Evolutionary conservation across 2,888 invertebrate genomes (phyloP).

Genomic region (Scaeva pyrastri): DNA sequence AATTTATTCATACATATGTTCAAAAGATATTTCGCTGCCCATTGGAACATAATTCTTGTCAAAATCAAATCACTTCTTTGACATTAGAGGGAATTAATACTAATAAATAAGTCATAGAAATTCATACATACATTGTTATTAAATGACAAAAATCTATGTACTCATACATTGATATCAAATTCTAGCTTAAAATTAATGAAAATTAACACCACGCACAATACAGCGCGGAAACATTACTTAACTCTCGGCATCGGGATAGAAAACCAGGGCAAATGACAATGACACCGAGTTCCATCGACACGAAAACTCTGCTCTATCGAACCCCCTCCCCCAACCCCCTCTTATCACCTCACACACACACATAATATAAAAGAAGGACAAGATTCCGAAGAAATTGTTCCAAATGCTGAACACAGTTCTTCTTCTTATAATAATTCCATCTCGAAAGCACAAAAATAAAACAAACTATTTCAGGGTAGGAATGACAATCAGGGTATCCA

Average conservation of each 20-base stretch:
- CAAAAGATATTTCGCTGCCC: no score
- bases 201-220: conserved; percentile 70
- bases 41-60: no score
- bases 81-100: no score
- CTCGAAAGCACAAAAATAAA: conserved; percentile 59
- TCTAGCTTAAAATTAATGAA: conserved; percentile 43
- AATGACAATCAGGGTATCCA: neutral
- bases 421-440: neutral
- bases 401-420: conserved; percentile 33
- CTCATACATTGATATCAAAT: neutral
- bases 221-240: conserved; percentile 74
- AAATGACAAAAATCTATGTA: no score
- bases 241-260: conserved; percentile 42
- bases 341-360: no score
- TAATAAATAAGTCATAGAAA: no score
- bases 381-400: conserved; percentile 56
- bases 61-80: no score
- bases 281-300: conserved; percentile 44
- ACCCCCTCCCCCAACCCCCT: no score
- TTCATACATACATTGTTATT: no score
- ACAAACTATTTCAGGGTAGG: neutral
- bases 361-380: conserved; percentile 29
- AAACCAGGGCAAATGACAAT: conserved; percentile 73
- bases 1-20: no score
- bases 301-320: no score